Base-by-base conservation (phyloP, 2,797 vertebrate species). In the Clarias fuscus region DNA sequence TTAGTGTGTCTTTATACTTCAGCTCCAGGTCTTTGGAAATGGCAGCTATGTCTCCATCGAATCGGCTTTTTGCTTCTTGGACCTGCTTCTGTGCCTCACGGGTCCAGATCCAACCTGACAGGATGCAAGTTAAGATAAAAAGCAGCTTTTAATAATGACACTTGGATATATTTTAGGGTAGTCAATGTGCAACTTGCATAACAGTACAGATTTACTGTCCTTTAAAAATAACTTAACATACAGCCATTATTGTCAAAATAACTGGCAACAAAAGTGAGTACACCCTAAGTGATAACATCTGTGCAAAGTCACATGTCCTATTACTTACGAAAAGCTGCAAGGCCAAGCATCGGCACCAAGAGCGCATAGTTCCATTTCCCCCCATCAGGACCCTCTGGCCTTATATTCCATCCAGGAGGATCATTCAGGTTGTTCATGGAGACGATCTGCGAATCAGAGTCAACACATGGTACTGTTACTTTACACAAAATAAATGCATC, bases 381-480 rank as follows among this genome's bases (percentile, higher is more conserved):
- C 85, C 97, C 97, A 89, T 96, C 97, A 10, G 91, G 95, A 78
- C 96, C 94, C 18, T 93, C 95, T 85, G 97, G 97, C 86, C 93
- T 93, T 91, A 99, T 99, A 92, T 99, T 99, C 98, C 97, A 99
- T 88, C 96, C 91, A 61, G 96, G 97, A 58, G 98, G 98, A 33
- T 98, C 96, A 93, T 99, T 99, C 93, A 99, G 94, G 88, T 99
- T 98, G 95, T 99, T 99, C 98, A 99, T 99, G 92, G 92, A 94
- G 92, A 86, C 84, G 80, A 64, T 89, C 94, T 95, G 92, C 65
- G 58, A 73, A 87, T 75, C 18, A 89, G 48, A 73, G 2, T 18
- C 67, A 83, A 83, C 22, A 37, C 15, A 24, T 40, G 2, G 5
- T 22, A 40, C 13, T 7, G 30, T 2, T 40, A n/a, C 33, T 37